Conservation (phyloP, 2,113 vertebrate species). For the Atlantisia rogersi region DNA sequence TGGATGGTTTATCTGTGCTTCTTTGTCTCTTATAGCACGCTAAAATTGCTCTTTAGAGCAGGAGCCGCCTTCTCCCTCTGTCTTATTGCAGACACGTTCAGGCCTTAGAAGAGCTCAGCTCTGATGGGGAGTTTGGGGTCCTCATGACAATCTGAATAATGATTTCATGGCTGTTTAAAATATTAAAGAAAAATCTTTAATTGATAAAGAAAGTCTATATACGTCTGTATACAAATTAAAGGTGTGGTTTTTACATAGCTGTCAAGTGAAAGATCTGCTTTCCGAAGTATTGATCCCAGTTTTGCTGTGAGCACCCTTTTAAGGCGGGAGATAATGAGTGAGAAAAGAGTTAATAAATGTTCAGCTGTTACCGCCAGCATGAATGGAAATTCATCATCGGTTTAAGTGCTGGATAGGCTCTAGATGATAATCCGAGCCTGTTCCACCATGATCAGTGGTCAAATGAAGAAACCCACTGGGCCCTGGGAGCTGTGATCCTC, state of each 20-base stretch:
- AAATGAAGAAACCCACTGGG: neutral
- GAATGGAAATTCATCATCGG: constrained; percentile 63
- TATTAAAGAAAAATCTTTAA: neutral
- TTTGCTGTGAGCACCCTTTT: constrained; percentile 59
- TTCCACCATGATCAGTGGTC: neutral
- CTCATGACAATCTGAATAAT: neutral
- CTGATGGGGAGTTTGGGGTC: neutral
- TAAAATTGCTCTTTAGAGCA: neutral
- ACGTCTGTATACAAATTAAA: neutral
- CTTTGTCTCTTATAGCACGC: neutral
- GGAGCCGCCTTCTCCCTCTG: neutral
- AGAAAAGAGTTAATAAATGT: constrained; percentile 76
- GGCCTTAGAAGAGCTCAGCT: neutral
- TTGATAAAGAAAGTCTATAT: neutral
- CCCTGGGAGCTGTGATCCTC: neutral
- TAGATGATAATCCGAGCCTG: neutral
- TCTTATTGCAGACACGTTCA: neutral
- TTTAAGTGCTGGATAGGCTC: constrained; percentile 42
- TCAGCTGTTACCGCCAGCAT: constrained; percentile 30
- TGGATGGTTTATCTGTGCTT: neutral
- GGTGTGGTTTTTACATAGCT: neutral
- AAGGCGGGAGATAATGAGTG: constrained; percentile 57
- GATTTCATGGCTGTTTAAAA: neutral
- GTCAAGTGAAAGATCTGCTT: constrained; percentile 14
- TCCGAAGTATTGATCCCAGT: constrained; percentile 48